These are phyloP conservation scores for Cordilura impudica DNA, from an alignment of 2,888 invertebrate genomes.

Conservation along the genomic window DNA sequence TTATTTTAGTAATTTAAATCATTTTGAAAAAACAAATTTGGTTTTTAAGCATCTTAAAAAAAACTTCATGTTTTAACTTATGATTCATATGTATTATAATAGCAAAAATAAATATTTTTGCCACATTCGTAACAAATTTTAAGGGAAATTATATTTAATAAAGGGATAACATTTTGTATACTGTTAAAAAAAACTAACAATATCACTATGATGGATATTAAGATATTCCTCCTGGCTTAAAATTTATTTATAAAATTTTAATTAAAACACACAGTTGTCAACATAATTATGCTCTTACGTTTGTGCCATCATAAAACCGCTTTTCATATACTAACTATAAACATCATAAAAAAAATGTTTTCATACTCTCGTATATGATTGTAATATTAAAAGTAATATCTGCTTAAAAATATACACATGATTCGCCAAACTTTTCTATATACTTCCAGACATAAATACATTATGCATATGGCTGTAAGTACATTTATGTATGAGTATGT, in stretches of 20 bases:
- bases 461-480: background rate
- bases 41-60: too few relatives aligned
- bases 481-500: background rate
- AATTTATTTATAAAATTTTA: slow-evolving; percentile 40
- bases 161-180: too few relatives aligned
- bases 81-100: too few relatives aligned
- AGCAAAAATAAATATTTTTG: too few relatives aligned
- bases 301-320: slow-evolving; percentile 22
- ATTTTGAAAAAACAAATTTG: too few relatives aligned
- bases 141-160: too few relatives aligned
- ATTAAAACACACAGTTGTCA: slow-evolving; percentile 51
- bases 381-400: slow-evolving; percentile 1
- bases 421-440: slow-evolving; percentile 20
- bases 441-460: slow-evolving; percentile 1
- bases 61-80: too few relatives aligned
- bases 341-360: slow-evolving; percentile 10
- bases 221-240: too few relatives aligned
- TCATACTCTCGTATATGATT: background rate
- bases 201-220: too few relatives aligned
- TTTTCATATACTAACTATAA: slow-evolving; percentile 25
- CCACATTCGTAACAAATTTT: too few relatives aligned
- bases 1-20: too few relatives aligned
- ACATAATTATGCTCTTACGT: slow-evolving; percentile 17
- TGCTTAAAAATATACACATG: slow-evolving; percentile 21
- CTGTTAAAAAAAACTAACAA: too few relatives aligned